Evolutionary conservation across 2,113 vertebrate genomes (phyloP), one percentile per base, ranked within the genome.

Genomic region (Phyllopteryx taeniolatus): DNA sequence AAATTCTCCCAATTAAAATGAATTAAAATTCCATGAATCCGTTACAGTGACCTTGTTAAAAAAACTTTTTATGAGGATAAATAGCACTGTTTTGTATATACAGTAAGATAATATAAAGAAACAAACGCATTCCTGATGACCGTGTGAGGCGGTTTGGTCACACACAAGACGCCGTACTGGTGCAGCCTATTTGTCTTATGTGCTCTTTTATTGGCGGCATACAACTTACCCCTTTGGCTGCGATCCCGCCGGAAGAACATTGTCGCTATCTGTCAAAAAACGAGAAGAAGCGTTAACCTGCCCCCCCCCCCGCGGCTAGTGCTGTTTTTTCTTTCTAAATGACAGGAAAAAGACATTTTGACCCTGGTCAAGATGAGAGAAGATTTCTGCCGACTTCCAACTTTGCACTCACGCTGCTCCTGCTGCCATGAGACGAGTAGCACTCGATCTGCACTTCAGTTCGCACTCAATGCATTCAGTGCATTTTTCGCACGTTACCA

Each of bases 401-500:
- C 61, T 8, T 54, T 78, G 66, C 33, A 57, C 63, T 83, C 67
- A 63, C 33, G n/a, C 63, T 75, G 78, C n/a, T 76, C 53, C 74
- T 68, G 70, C 62, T 77, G 70, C 76, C 71, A 74, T 81, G 71
- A 53, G 77, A 78, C 68, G 70, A 79, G 67, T 68, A 79, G 66
- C 79, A 51, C 33, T 53, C 7, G 60, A 8, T 17, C 33, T 33
- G 4, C 20, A 43, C 62, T n/a, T 44, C 59, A 61, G 35, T 35
- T 61, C 31, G 5, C 59, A 61, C 5, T 61, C 53, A 22, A 19
- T n/a, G 53, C 20, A n/a, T 56, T 56, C 20, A 56, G 8, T 61
- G 31, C 22, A 13, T 59, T 59, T 59, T 59, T 56, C n/a, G 11
- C 56, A 59, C 14, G 31, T 35, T 61, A 9, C 5, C 27, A 35